Conservation (phyloP, 2,113 vertebrate species). For the Oreochromis tanganicae region DNA sequence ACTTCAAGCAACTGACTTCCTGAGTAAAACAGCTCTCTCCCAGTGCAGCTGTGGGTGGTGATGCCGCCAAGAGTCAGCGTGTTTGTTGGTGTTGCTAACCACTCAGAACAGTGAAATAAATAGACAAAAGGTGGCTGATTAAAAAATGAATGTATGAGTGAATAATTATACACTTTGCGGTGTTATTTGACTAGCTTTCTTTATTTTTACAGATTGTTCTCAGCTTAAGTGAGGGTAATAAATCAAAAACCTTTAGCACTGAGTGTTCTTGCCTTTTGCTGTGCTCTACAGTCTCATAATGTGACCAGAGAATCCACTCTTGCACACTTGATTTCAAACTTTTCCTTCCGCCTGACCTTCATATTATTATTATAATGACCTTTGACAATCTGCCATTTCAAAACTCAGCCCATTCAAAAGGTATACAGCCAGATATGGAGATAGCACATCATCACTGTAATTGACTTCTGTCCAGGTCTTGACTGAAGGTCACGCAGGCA, state of each 20-base stretch:
- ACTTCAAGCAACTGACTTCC: conserved; percentile 51
- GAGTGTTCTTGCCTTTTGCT: neutral
- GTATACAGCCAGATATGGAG: conserved; percentile 11
- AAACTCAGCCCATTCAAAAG: neutral
- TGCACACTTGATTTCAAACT: conserved; percentile 11
- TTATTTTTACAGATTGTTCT: conserved; percentile 30
- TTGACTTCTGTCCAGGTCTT: conserved; percentile 58
- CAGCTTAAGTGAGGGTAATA: conserved; percentile 31
- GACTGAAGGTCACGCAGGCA: conserved; percentile 54
- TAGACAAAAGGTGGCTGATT: conserved; percentile 27
- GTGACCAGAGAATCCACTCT: neutral
- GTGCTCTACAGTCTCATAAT: neutral
- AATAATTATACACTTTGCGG: conserved; percentile 17
- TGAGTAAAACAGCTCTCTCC: conserved; percentile 34
- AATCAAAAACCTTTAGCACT: conserved; percentile 17
- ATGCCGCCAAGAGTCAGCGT: neutral
- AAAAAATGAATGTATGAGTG: conserved; percentile 13
- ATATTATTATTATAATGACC: conserved; percentile 44
- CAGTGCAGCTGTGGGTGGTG: conserved; percentile 31
- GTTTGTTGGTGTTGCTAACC: conserved; percentile 42
- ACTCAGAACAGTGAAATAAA: conserved; percentile 16
- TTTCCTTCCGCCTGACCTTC: neutral
- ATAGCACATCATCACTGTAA: conserved; percentile 41
- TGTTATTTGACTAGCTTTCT: neutral
- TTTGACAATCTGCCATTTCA: conserved; percentile 45